Base-by-base conservation (phyloP, 1,140 invertebrate genomes). In the Aphaenogaster ashmeadi region DNA sequence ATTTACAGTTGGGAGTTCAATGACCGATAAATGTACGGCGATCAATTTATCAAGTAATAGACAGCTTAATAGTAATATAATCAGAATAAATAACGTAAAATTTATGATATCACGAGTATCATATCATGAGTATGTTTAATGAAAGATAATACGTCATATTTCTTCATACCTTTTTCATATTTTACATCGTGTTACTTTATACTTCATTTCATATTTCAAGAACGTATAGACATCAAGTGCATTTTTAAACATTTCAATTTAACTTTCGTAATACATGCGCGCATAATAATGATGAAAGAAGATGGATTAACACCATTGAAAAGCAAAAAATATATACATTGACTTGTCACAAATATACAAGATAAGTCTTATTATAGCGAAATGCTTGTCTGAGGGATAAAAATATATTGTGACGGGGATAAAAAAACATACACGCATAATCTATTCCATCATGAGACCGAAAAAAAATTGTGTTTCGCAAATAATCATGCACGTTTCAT, bases 401-500 rank as follows among this genome's bases (percentile, higher is more conserved):
- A 77, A 79, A 50, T 21, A 47, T 66, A 77, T 66, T 36, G 15
- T 11, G 27, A 58, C 41, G 56, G 2, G 11, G 0, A 44, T 13
- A 77, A 44, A 47, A 27, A 47, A 27, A 69, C 38, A 21, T 38
- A 15, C 13, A 50, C 33, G 1, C 9, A 13, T 69, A 56, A 81
- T 81, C 9, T 13, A 27, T 44, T 36, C 5, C 9, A 56, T 66
- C 18, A 41, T 38, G 33, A 83, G 18, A 9, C 4, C 38, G 11
- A 36, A 60, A 41, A 72, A 0, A 7, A 47, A 47, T 83, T 47
- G 21, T 72, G n/a, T 74, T 83, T 50, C 1, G 54, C 27, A 60
- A 60, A 83, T 83, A 74, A 74, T 60, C 64, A 54, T 36, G 54
- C 54, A 27, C 47, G 18, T 60, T 60, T 60, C 27, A 58, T 11